Conservation (phyloP, 2,888 invertebrate species). For the Drosophila stalkeri region DNA sequence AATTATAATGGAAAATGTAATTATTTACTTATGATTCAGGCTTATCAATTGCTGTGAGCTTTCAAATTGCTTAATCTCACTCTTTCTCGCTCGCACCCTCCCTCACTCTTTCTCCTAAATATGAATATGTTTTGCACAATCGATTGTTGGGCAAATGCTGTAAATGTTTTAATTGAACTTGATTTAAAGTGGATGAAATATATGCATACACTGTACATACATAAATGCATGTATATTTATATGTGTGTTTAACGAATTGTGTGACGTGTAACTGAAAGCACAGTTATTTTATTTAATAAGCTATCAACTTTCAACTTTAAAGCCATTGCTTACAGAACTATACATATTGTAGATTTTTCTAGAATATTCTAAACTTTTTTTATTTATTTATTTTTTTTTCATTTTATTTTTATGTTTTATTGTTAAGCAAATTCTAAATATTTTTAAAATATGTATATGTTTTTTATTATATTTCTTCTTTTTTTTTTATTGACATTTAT, state of each 20-base stretch:
- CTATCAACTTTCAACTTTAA: too few species aligned
- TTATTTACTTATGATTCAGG: slow-evolving; percentile 64
- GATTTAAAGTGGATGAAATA: neutral
- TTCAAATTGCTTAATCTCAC: neutral
- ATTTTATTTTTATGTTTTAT: too few species aligned
- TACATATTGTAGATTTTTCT: too few species aligned
- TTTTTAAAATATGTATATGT: too few species aligned
- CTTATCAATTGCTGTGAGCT: slow-evolving; percentile 56
- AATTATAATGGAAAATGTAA: slow-evolving; percentile 68
- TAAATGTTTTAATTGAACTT: neutral
- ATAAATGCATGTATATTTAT: too few species aligned
- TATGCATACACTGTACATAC: neutral
- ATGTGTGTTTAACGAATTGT: neutral
- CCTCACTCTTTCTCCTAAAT: neutral
- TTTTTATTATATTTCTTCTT: too few species aligned
- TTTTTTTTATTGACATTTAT: too few species aligned
- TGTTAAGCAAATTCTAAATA: too few species aligned
- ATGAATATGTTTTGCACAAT: neutral
- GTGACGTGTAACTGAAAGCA: neutral
- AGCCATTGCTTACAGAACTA: too few species aligned
- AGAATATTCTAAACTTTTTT: too few species aligned
- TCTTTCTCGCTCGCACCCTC: neutral
- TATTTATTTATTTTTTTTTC: too few species aligned
- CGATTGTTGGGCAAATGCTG: neutral
- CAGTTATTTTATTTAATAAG: neutral